Conservation (phyloP, 2,888 invertebrate genomes). For the Drosophila austrosaltans region DNA sequence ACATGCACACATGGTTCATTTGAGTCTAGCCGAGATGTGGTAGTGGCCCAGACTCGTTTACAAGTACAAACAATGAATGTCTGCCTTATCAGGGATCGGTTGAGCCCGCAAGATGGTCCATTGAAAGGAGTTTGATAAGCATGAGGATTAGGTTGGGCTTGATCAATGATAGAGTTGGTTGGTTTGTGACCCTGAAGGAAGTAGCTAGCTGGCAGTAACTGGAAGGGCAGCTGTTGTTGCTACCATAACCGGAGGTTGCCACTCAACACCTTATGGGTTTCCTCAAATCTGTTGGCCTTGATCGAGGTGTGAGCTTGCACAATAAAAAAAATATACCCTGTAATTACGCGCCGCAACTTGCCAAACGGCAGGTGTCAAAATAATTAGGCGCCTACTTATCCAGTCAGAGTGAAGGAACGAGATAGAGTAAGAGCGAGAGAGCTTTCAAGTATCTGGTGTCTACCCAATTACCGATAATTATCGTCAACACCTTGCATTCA, state of each 20-base stretch:
- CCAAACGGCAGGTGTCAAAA: conserved; percentile 75
- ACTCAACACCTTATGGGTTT: conserved; percentile 46
- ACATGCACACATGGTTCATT: conserved; percentile 24
- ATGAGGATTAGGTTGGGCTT: conserved; percentile 42
- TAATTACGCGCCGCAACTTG: conserved; percentile 62
- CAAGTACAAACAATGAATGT: conserved; percentile 51
- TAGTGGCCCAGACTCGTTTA: conserved; percentile 30
- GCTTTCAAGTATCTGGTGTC: conserved; percentile 34
- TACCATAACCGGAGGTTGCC: conserved; percentile 21
- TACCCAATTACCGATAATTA: conserved; percentile 71
- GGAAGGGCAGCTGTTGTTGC: neutral
- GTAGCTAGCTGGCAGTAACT: conserved; percentile 48
- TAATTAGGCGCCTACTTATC: conserved; percentile 77
- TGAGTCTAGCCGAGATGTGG: conserved; percentile 13
- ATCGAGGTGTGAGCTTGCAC: conserved; percentile 56
- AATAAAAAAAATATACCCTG: conserved; percentile 50
- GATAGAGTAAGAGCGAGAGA: conserved; percentile 13
- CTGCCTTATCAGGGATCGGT: conserved; percentile 55
- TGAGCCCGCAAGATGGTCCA: conserved; percentile 52
- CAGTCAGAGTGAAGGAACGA: conserved; percentile 16
- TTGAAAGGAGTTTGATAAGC: conserved; percentile 62
- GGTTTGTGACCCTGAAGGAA: conserved; percentile 43
- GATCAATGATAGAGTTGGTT: conserved; percentile 33
- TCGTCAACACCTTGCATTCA: conserved; percentile 77
- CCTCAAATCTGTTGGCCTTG: conserved; percentile 67